Evolutionary conservation across 64 coral and sea anemone genomes (phyloP), one percentile per base, ranked within the genome.

Genomic region (Exaiptasia diaphana): DNA sequence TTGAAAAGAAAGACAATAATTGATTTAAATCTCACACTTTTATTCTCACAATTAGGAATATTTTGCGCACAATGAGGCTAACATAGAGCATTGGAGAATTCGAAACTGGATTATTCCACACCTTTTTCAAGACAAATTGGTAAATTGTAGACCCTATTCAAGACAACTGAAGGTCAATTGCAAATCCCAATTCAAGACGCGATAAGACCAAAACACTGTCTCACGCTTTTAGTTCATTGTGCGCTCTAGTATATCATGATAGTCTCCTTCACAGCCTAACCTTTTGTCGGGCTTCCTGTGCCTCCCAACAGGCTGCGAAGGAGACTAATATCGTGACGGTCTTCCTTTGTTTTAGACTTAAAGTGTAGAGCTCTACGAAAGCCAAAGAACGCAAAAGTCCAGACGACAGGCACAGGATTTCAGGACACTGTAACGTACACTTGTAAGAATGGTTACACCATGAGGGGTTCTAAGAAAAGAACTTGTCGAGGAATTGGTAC

Each of bases 401-500:
- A n/a, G 0, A 6, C 26, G 15, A 83, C 22, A 3, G 85, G 71
- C 5, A 50, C 41, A 6, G 52, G 18, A 9, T 88, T 93, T 65
- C 40, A 50, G 55, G 79, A 73, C 46, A 64, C 73, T 23, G 33
- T 82, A 1, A 83, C 68, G 28, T 88, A 78, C 44, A 23, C n/a
- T 21, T 93, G 91, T 36, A 77, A 57, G 5, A 39, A 17, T n/a
- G 39, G 48, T 5, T 72, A 83, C 25, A 83, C 17, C 1, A 40
- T 82, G 13, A 23, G 64, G 41, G 84, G 91, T n/a, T 88, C 91
- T 23, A 36, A 23, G 12, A 83, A 27, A 53, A 39, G 91, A 52
- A 88, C 61, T 0, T 93, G 91, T 25, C 68, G 91, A 72, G 85
- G 85, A 7, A 88, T 65, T 45, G 85, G 91, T 28, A 76, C 71